phyloP scores from a whole-genome alignment of 2,888 invertebrate genomes.

The Lithophane ornitopus region DNA sequence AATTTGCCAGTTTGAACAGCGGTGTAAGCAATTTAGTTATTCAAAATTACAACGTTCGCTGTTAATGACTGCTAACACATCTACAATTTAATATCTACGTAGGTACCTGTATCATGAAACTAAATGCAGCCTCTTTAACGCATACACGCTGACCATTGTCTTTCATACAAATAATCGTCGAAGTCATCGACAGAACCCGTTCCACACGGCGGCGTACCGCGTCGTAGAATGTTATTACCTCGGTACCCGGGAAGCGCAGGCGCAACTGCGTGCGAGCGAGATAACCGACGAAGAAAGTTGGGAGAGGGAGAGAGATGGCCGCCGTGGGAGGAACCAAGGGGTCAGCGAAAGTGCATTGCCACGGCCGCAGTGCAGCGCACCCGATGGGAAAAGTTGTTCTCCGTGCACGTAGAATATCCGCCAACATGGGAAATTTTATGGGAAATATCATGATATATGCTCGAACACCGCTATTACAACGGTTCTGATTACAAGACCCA shows the following conservation, averaged over 20 bases:
- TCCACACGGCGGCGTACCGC: constrained; percentile 88
- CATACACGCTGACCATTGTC: constrained; percentile 84
- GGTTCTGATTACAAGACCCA: constrained; percentile 40
- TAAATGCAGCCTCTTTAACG: constrained; percentile 75
- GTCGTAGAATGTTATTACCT: constrained; percentile 90
- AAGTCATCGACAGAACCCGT: constrained; percentile 90
- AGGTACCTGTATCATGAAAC: constrained; percentile 54
- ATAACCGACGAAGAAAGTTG: constrained; percentile 79
- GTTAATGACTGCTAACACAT: constrained; percentile 34
- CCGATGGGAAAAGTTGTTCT: constrained; percentile 88
- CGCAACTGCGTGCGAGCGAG: constrained; percentile 84
- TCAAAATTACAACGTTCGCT: constrained; percentile 2
- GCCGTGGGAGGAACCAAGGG: constrained; percentile 88
- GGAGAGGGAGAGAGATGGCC: constrained; percentile 81
- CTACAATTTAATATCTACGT: constrained; percentile 42
- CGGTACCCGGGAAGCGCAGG: constrained; percentile 87
- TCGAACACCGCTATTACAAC: constrained; percentile 60
- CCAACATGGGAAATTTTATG: constrained; percentile 79
- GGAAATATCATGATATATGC: constrained; percentile 70
- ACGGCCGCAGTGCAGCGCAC: constrained; percentile 86
- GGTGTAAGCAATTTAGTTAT: constrained; percentile 14
- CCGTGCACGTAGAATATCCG: constrained; percentile 80
- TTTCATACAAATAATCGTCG: constrained; percentile 87
- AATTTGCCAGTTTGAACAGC: constrained; percentile 1
- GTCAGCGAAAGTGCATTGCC: constrained; percentile 91